Conservation (phyloP, 1,140 invertebrate species). For the Drosophila ohnishii region DNA sequence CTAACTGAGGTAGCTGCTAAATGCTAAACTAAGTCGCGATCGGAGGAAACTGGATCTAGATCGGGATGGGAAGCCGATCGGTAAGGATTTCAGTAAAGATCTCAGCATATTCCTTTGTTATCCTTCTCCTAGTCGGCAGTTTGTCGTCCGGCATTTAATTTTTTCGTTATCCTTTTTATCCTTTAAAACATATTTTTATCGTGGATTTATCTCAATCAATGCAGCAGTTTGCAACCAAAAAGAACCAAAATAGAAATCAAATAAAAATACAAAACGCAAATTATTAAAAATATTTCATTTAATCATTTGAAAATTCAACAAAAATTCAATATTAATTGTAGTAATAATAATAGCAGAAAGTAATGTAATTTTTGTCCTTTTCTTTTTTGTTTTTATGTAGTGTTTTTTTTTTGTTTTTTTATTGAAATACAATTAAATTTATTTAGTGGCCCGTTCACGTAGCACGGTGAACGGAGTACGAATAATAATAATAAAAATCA, state of each 20-base stretch:
- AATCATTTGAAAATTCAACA: constrained; percentile 83
- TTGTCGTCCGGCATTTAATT: constrained; percentile 57
- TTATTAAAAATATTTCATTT: constrained; percentile 78
- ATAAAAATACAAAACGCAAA: constrained; percentile 40
- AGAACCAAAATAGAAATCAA: constrained; percentile 41
- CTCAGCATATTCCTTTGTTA: background rate
- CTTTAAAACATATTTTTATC: constrained; percentile 9
- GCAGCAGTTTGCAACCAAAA: constrained; percentile 34
- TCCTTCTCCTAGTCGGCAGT: constrained; percentile 60
- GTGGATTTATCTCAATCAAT: constrained; percentile 24
- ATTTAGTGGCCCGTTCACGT: constrained; percentile 65
- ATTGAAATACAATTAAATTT: constrained; percentile 74
- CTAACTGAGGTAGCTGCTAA: constrained; percentile 70
- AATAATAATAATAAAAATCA: constrained; percentile 82
- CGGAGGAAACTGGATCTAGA: constrained; percentile 36
- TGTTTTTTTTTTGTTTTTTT: constrained; percentile 30
- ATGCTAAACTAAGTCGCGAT: constrained; percentile 50
- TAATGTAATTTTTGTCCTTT: constrained; percentile 65
- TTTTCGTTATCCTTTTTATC: constrained; percentile 6
- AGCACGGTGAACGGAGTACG: constrained; percentile 46
- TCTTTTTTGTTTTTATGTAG: constrained; percentile 39
- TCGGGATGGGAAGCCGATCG: constrained; percentile 32
- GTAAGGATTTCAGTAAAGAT: constrained; percentile 48
- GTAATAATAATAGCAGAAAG: constrained; percentile 77
- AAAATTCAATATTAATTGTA: constrained; percentile 81